phyloP scores from a whole-genome alignment of 2,888 invertebrate genomes.

The Barypeithes pellucidus region DNA sequence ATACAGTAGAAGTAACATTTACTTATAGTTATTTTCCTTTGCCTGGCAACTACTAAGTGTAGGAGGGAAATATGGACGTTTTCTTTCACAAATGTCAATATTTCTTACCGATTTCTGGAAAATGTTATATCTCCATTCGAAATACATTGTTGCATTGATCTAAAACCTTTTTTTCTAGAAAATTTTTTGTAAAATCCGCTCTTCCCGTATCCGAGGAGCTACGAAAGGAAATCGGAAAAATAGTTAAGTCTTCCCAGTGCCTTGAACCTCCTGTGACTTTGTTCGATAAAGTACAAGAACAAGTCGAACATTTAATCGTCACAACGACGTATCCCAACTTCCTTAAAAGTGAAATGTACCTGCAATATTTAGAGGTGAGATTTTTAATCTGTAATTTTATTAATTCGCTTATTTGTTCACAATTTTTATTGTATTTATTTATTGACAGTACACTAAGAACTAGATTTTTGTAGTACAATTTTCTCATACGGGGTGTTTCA shows the following conservation, averaged over 20 bases:
- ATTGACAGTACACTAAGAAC: too few relatives aligned
- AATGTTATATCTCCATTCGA: too few relatives aligned
- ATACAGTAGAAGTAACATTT: too few relatives aligned
- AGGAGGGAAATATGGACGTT: too few relatives aligned
- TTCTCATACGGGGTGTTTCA: too few relatives aligned
- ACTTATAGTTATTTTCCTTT: too few relatives aligned
- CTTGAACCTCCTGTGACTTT: conserved; percentile 76
- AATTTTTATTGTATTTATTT: not conserved
- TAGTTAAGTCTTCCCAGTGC: conserved; percentile 83
- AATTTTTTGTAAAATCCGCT: conserved; percentile 63
- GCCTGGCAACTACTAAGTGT: too few relatives aligned
- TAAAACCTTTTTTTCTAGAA: conserved; percentile 58
- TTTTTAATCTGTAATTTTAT: conserved; percentile 61
- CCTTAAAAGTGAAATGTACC: conserved; percentile 93
- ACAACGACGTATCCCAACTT: conserved; percentile 94
- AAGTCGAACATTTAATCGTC: conserved; percentile 87
- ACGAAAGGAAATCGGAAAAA: conserved; percentile 83
- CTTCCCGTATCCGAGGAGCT: conserved; percentile 88
- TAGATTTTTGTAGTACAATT: too few relatives aligned
- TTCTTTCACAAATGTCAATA: too few relatives aligned
- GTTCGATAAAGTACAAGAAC: conserved; percentile 81
- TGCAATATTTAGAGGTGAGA: conserved; percentile 84
- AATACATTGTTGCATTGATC: too few relatives aligned
- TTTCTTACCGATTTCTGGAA: too few relatives aligned
- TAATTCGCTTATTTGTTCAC: not conserved